A percentile compares a stretch with the other conserved stretches of the same genome.
Conservation (phyloP, 2,113 vertebrate species). For the Smithornis capensis region DNA sequence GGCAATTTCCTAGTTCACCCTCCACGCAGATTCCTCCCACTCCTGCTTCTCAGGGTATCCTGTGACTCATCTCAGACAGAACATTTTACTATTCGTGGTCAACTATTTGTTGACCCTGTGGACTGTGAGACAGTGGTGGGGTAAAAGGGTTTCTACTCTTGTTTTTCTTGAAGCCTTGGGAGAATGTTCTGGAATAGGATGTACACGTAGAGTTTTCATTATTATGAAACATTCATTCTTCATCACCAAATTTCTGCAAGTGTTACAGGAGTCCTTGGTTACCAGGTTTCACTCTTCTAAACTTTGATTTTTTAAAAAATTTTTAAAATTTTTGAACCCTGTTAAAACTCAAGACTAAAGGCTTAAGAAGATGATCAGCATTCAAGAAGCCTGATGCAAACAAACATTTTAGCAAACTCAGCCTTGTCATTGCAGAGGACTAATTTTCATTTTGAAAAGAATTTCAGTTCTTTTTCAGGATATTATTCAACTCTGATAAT, state of each 20-base stretch:
- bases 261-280: background rate
- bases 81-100: background rate
- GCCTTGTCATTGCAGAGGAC: background rate
- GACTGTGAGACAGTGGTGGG: background rate
- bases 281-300: background rate
- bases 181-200: background rate
- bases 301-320: background rate
- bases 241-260: background rate
- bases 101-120: background rate
- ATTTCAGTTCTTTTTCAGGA: background rate
- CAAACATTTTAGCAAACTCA: background rate
- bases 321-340: background rate
- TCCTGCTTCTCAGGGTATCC: background rate
- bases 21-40: background rate
- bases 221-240: background rate
- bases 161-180: background rate
- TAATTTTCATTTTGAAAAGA: background rate
- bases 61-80: constrained; percentile 2
- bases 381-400: background rate
- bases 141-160: background rate
- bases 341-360: background rate
- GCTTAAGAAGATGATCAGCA: background rate
- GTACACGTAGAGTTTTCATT: background rate
- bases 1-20: constrained; percentile 30
- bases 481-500: background rate